Evolutionary conservation across 2,113 vertebrate species (phyloP).

Genomic region (Mesocricetus auratus): DNA sequence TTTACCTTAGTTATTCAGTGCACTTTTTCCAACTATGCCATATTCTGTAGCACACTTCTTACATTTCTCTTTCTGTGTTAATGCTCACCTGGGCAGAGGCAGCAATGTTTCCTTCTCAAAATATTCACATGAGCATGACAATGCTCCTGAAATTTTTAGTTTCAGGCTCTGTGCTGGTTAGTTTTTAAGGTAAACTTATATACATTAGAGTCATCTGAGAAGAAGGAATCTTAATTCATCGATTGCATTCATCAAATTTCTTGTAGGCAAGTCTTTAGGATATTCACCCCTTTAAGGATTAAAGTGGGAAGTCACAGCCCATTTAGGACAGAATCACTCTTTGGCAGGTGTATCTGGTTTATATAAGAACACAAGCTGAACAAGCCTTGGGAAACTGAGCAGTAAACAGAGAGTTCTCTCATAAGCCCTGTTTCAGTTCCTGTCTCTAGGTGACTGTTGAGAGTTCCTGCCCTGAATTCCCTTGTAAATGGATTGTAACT

Average conservation of each 20-base stretch:
- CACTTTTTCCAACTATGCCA: neutral
- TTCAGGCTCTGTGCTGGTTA: neutral
- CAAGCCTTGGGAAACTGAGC: neutral
- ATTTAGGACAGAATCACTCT: neutral
- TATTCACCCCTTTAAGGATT: neutral
- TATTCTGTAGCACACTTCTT: neutral
- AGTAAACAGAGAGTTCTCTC: neutral
- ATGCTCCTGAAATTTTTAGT: neutral
- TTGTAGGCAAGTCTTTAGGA: neutral
- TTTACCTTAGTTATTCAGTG: neutral
- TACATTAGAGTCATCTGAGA: neutral
- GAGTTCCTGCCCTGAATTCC: neutral
- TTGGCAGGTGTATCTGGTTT: neutral
- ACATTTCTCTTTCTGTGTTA: neutral
- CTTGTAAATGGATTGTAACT: neutral
- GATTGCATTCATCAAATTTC: neutral
- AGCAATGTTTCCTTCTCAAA: neutral
- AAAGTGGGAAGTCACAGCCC: neutral
- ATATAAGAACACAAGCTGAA: neutral
- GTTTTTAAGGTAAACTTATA: neutral
- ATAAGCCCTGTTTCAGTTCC: neutral
- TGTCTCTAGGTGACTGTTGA: neutral
- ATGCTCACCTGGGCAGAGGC: neutral
- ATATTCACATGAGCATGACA: neutral
- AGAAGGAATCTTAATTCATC: neutral